Evolutionary conservation across 1,140 invertebrate species (phyloP), one percentile per base, ranked within the genome.

Genomic region (Euwallacea similis): DNA sequence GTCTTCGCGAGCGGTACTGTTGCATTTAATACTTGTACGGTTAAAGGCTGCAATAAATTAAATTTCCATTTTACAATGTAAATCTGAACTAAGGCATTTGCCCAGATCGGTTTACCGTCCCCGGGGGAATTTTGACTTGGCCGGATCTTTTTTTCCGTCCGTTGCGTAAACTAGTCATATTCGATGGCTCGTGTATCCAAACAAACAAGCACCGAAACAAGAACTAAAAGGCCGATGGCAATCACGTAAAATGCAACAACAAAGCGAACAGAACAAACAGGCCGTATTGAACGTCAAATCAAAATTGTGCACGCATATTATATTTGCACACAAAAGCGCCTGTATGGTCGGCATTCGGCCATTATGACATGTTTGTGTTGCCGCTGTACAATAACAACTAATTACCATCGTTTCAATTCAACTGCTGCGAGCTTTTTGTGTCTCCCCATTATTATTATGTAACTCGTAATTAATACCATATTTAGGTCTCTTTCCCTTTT

Each of bases 41-140:
- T 72, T 72, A 72, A 72, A 72, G 59, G 58, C 15, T 58, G 64
- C 66, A 41, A 64, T 72, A 72, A 72, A 72, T 72, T 60, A 59
- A 71, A 71, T 66, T 44, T 50, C 16, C 60, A 50, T 71, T 71
- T 58, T 70, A 70, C 61, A 70, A 47, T 70, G 69, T 70, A 47
- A 54, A 64, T 55, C 13, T 58, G 13, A 63, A 69, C 46, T 42
- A 62, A 42, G 44, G 67, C 46, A 43, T 21, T 54, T 69, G 21
- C 54, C 9, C 9, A 33, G 21, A 33, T 33, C 21, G 21, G 21
- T 33, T 33, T 33, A 33, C 21, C 21, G 21, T 33, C 21, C 21
- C 21, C 21, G 21, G 21, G 21, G 21, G 21, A 33, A 33, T 33
- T 33, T 33, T 33, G 21, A 33, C 21, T 33, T 33, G 21, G 21